These are phyloP conservation scores for Grallaria varia DNA, from an alignment of 2,113 vertebrate species.

Conservation along the genomic window DNA sequence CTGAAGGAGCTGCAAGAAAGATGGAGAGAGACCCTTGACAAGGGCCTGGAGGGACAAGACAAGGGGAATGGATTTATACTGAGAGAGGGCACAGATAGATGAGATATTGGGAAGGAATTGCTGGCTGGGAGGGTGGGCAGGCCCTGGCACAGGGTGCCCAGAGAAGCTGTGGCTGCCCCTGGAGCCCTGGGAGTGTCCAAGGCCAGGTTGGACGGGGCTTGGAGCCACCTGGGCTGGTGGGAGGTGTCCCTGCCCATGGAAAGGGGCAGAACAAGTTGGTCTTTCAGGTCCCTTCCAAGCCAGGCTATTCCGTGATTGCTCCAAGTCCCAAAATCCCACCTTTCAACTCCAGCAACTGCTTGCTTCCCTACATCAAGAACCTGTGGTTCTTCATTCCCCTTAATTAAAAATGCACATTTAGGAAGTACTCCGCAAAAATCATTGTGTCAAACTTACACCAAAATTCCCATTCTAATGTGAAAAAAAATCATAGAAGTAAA, in stretches of 20 bases:
- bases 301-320: not conserved
- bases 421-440: not conserved
- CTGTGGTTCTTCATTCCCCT: not conserved
- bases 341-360: not conserved
- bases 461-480: not conserved
- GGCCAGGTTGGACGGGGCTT: not conserved
- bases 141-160: not conserved
- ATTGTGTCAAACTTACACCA: not conserved
- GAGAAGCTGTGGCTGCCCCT: not conserved
- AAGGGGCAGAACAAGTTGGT: accelerated
- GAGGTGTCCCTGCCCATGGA: not conserved
- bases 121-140: not conserved
- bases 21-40: not conserved
- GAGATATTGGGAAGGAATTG: not conserved
- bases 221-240: not conserved
- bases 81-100: not conserved
- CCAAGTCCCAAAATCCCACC: accelerated
- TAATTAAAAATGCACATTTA: not conserved
- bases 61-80: not conserved
- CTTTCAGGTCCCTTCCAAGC: accelerated
- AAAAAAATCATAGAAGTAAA: not conserved
- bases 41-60: not conserved
- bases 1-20: not conserved
- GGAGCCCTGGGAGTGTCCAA: not conserved
- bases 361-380: not conserved